Evolutionary conservation across 2,888 invertebrate genomes (phyloP), one percentile per base, ranked within the genome.

Genomic region (Diadegma fenestrale): DNA sequence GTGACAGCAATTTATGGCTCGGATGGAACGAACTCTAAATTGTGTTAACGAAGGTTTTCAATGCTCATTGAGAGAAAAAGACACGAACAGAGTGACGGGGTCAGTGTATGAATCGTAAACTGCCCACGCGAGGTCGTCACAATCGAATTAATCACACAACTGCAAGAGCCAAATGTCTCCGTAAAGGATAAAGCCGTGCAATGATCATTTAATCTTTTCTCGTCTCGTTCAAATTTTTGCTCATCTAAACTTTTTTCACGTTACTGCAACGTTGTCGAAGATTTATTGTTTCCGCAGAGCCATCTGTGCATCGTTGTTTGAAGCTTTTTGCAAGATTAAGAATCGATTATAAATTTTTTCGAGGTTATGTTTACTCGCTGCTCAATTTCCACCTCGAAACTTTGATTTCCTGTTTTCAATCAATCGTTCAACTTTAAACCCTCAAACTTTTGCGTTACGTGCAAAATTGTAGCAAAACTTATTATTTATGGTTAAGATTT

Each of bases 131-230:
- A 58, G 64, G 71, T 73, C 68, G 81, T 75, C 69, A 85, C 85
- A 81, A 85, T 85, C 85, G 66, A 82, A 82, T 85, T 85, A 85
- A 82, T 79, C 75, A 78, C 43, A 78, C 58, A n/a, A n/a, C 41
- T 22, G 54, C 54, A 37, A 72, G 54, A 72, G 73, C 73, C 41
- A 43, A 73, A 41, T 43, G 73, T n/a, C n/a, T n/a, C 26, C 72
- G 41, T 19, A 54, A n/a, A 54, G 41, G 6, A 14, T 58, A 10
- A 17, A 41, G 41, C 41, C 58, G 26, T 26, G 58, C 54, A 75
- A 75, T 51, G 58, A 58, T 58, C 58, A 26, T 64, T 63, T 37
- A 33, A 71, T 48, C 17, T 45, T 63, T 77, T 37, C 48, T 73
- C 43, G 58, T 63, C 37, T 58, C 54, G 37, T 66, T 30, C 8